A percentile compares a stretch with the other conserved stretches of the same genome.
Conservation (phyloP, 2,113 vertebrate genomes). For the Halichoeres trimaculatus region DNA sequence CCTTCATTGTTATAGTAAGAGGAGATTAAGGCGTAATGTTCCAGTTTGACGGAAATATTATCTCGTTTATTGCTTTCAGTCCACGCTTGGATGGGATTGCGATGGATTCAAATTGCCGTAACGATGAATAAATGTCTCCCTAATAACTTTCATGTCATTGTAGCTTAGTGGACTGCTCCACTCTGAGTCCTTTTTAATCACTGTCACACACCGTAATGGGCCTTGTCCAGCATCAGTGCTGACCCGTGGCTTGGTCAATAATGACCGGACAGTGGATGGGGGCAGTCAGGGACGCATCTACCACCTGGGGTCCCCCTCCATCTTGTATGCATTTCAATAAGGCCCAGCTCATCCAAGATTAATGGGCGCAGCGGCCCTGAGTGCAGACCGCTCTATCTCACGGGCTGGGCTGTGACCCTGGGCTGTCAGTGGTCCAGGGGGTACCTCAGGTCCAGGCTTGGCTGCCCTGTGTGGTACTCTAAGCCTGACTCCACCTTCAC, state of each 20-base stretch:
- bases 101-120: constrained; percentile 34
- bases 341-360: constrained; percentile 79
- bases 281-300: constrained; percentile 26
- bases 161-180: constrained; percentile 5
- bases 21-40: constrained; percentile 14
- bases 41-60: not conserved
- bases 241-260: constrained; percentile 60
- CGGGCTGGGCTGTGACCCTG: constrained; percentile 32
- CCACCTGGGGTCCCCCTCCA: constrained; percentile 75
- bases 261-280: constrained; percentile 60
- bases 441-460: not conserved
- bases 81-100: constrained; percentile 10
- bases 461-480: not conserved
- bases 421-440: constrained; percentile 12
- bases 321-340: constrained; percentile 67
- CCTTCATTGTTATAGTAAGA: not conserved
- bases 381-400: constrained; percentile 28
- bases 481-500: constrained; percentile 2
- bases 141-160: constrained; percentile 26
- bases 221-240: constrained; percentile 9
- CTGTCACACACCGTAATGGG: constrained; percentile 38
- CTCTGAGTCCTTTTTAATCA: constrained; percentile 40
- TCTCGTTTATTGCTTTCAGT: not conserved
- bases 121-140: constrained; percentile 38
- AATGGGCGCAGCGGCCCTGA: constrained; percentile 62